Evolutionary conservation across 2,797 vertebrate genomes (phyloP).

Genomic region (Sternotherus odoratus): DNA sequence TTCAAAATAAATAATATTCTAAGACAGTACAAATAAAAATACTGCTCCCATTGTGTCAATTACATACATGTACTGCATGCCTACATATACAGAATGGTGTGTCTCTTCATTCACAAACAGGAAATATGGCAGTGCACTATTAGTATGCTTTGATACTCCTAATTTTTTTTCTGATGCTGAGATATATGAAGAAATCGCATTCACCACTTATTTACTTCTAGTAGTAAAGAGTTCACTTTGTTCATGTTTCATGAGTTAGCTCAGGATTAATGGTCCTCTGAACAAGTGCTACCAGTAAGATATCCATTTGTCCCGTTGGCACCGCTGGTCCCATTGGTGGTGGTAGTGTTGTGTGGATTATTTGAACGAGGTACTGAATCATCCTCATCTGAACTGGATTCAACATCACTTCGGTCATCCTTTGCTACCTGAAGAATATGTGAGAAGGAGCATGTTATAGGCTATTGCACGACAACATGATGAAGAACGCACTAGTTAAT

Average conservation of each 20-base stretch:
- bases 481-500: neutral
- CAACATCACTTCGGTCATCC: constrained; percentile 94
- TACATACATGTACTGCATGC: constrained; percentile 91
- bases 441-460: constrained; percentile 9
- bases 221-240: constrained; percentile 87
- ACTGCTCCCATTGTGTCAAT: constrained; percentile 87
- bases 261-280: constrained; percentile 89
- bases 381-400: constrained; percentile 98
- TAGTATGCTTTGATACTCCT: constrained; percentile 87
- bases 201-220: constrained; percentile 89
- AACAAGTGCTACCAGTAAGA: constrained; percentile 85
- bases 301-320: constrained; percentile 95
- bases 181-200: constrained; percentile 86
- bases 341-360: constrained; percentile 81
- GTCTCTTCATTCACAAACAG: constrained; percentile 87
- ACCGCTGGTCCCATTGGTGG: constrained; percentile 86
- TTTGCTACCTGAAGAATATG: constrained; percentile 89
- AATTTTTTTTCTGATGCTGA: constrained; percentile 86
- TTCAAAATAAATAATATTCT: constrained; percentile 91
- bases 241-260: constrained; percentile 77
- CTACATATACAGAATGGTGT: constrained; percentile 84
- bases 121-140: constrained; percentile 85
- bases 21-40: constrained; percentile 86
- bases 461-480: neutral
- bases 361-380: constrained; percentile 85